A percentile compares a stretch with the other conserved stretches of the same genome.
Evolutionary conservation across 2,888 invertebrate species (phyloP).

Genomic region (Aricia artaxerxes): DNA sequence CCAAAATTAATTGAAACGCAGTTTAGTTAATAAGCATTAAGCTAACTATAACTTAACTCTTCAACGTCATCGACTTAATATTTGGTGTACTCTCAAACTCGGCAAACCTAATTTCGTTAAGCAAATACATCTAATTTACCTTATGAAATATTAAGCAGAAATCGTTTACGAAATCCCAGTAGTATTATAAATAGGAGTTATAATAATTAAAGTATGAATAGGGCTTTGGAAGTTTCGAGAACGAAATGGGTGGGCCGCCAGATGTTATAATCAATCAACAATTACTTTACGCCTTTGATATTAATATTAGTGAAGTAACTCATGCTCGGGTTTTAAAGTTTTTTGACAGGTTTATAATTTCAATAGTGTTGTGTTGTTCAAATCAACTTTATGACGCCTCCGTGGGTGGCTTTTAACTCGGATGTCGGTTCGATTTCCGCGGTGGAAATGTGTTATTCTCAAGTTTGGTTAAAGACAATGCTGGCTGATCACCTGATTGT

Average conservation of each 20-base stretch:
- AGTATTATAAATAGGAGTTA: slow-evolving; percentile 17
- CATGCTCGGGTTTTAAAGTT: not conserved
- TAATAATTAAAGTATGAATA: slow-evolving; percentile 27
- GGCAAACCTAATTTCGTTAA: not conserved
- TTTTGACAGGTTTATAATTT: not conserved
- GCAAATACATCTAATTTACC: slow-evolving; percentile 2
- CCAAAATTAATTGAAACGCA: not conserved
- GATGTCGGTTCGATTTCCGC: no score
- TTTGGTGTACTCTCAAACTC: not conserved
- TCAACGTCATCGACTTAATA: not conserved
- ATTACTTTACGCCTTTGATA: not conserved
- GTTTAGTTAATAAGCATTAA: not conserved
- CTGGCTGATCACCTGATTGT: no score
- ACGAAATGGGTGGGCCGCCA: not conserved
- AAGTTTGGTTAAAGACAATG: no score
- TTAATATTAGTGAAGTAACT: not conserved
- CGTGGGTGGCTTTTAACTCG: no score
- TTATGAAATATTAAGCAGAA: slow-evolving; percentile 4
- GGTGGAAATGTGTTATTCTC: no score
- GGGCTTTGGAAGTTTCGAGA: not conserved
- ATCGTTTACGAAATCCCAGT: slow-evolving; percentile 2
- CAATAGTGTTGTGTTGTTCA: no score
- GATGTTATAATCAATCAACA: slow-evolving; percentile 9
- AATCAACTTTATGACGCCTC: no score
- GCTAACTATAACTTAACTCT: not conserved